Evolutionary conservation across 2,797 vertebrate species (phyloP).

Genomic region (Micromesistius poutassou): DNA sequence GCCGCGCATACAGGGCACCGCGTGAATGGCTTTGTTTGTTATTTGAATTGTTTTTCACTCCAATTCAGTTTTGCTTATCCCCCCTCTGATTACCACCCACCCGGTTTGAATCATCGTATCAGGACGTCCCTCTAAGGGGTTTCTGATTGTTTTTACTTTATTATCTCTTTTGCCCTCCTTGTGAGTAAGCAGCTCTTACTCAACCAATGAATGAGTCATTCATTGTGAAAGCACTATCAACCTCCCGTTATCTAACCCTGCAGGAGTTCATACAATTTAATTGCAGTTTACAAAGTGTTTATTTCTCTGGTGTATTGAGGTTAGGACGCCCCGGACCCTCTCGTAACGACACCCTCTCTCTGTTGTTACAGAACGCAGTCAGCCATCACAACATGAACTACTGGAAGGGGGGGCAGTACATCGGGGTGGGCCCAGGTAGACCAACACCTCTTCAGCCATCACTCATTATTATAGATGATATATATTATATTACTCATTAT

Average conservation of each 20-base stretch:
- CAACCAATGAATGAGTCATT: not conserved
- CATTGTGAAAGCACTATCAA: not conserved
- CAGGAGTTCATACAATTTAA: not conserved
- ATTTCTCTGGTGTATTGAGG: not conserved
- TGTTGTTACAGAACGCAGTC: slow-evolving; percentile 73
- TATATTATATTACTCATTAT: no score
- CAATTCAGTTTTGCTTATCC: not conserved
- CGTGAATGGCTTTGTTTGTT: not conserved
- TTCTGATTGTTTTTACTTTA: not conserved
- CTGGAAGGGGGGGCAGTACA: slow-evolving; percentile 86
- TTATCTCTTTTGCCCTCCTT: not conserved
- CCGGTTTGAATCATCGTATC: not conserved
- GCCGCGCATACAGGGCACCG: not conserved
- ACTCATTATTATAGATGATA: no score
- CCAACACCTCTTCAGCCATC: not conserved
- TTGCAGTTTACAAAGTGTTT: not conserved
- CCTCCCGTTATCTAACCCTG: not conserved
- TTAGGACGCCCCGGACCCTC: not conserved
- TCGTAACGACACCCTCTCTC: slow-evolving; percentile 15
- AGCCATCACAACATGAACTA: slow-evolving; percentile 88
- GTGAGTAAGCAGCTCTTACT: not conserved
- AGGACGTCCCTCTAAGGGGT: not conserved
- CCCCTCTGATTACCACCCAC: not conserved
- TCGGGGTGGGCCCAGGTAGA: slow-evolving; percentile 89
- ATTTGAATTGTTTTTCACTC: not conserved